Evolutionary conservation across 1,140 invertebrate genomes (phyloP), one percentile per base, ranked within the genome.

Genomic region (Goniozus legneri): DNA sequence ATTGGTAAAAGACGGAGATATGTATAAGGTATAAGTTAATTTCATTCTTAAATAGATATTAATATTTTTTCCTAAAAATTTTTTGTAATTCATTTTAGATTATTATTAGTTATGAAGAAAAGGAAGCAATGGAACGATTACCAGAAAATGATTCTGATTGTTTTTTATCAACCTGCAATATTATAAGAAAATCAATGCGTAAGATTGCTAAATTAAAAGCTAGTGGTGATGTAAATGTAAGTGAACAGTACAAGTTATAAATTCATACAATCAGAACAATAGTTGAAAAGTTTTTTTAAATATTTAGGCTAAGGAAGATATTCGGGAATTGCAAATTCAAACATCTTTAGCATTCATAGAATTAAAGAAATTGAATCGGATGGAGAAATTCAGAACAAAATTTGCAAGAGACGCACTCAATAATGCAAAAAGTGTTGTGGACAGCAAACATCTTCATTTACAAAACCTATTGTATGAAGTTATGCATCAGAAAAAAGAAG

Each of bases 401-500:
- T 81, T 84, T 60, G 85, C 86, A 0, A 78, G 91, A 44, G 92
- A 97, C 75, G 81, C 83, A 14, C 77, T 89, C 2, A 80, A 82
- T 38, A 78, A 84, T 69, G 87, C 88, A 44, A 95, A 95, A 70
- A 85, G 87, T 57, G 86, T 86, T 57, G 91, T 95, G 0, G 95
- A 97, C 61, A 87, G 86, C 47, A 87, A 87, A 56, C 90, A 96
- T 77, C 74, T 98, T 15, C 88, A 92, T 57, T 79, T 95, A 43
- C 93, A 97, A 72, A 97, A 97, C 77, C 77, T 97, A n/a, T 71
- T 96, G 1, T 97, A 97, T 74, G 95, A 97, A 81, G 86, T 90
- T 8, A 87, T 91, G 67, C 92, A 97, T 78, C 77, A 97, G 2
- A 87, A 93, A 52, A 92, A 92, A 60, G 94, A 97, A 82, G 92